Evolutionary conservation across 2,888 invertebrate species (phyloP), one percentile per base, ranked within the genome.

Genomic region (Nowickia ferox): DNA sequence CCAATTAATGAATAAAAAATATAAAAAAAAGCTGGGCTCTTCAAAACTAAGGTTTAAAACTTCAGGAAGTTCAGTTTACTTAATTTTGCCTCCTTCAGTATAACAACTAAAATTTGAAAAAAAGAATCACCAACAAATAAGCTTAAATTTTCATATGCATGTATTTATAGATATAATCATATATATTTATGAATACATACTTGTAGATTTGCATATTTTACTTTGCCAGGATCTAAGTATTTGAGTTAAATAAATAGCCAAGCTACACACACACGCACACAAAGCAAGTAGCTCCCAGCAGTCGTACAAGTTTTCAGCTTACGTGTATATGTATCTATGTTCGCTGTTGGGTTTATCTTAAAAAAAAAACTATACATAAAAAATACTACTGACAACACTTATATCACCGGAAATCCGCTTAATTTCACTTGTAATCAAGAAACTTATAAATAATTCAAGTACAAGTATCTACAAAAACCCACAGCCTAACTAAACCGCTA

Each of bases 321-420:
- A 30, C 30, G 30, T 30, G 30, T 30, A 6, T 30, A 30, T 30
- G 30, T 30, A 30, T 30, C 30, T 30, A 30, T 55, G 46, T 46
- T n/a, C 59, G 55, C 63, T 40, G 71, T 75, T 59, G 59, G 65
- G 71, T 76, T 30, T 79, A 79, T 86, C 69, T 82, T 66, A 40
- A 65, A 51, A 66, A 51, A 59, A 17, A 17, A 53, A 57, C 5
- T 30, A 30, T 30, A 0, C 6, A 30, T 30, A 19, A 57, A 55
- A 69, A 59, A 38, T 61, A 80, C 63, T 72, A 57, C 81, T 82
- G 74, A 51, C 75, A 75, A 76, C 76, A 83, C 76, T 83, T 86
- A 68, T 83, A 80, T 86, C 86, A 86, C 86, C 86, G 86, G 86
- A 86, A 83, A 86, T 86, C 86, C 86, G 83, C 72, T 86, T 83